phyloP scores from a whole-genome alignment of 2,113 vertebrate genomes.

The Ardeotis arabs region DNA sequence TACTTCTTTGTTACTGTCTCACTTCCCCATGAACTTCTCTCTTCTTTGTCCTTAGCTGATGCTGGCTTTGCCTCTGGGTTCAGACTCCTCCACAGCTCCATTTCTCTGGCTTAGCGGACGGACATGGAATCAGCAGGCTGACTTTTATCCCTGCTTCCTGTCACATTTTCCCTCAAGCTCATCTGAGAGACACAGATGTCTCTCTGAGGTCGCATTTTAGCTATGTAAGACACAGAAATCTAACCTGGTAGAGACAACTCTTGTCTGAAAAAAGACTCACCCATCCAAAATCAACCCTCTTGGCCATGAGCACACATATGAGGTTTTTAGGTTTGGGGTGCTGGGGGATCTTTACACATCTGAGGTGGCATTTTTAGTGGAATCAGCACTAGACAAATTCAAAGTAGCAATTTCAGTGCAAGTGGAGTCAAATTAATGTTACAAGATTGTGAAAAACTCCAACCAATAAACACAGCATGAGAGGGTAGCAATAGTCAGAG shows the following conservation, averaged over 20 bases:
- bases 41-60: background rate
- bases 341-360: background rate
- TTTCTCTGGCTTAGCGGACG: background rate
- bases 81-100: background rate
- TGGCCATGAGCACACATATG: accelerated
- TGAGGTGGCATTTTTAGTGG: background rate
- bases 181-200: background rate
- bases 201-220: background rate
- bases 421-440: background rate
- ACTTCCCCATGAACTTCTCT: background rate
- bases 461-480: background rate
- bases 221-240: background rate
- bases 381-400: background rate
- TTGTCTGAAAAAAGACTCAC: background rate
- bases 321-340: background rate
- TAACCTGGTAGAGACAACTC: background rate
- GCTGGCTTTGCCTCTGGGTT: background rate
- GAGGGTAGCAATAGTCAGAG: background rate
- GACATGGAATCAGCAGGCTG: background rate
- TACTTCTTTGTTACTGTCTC: background rate
- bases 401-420: background rate
- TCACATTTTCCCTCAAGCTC: background rate
- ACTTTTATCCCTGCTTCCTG: background rate
- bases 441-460: background rate
- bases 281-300: background rate